Percentiles rank a stretch among this genome's conserved stretches.
Conservation (phyloP, 53 echinoderm and acorn worm genomes). For the Astropecten irregularis region DNA sequence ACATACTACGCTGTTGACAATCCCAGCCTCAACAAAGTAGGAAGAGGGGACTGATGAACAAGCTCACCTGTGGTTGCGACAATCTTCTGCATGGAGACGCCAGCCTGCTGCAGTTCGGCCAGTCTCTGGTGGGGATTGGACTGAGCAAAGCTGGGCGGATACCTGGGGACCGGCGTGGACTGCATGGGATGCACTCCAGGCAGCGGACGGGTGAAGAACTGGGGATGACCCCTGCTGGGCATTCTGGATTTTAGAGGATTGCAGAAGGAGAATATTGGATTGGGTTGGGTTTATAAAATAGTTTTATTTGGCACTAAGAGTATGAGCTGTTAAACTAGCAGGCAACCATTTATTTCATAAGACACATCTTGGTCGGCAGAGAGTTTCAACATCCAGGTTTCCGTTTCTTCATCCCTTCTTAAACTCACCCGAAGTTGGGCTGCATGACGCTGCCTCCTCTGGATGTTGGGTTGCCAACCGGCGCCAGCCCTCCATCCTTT, state of each 20-base stretch:
- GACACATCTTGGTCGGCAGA: too few species aligned
- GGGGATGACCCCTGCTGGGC: constrained; percentile 17
- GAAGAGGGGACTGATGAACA: too few species aligned
- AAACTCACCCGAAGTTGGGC: background rate
- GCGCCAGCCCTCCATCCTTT: constrained; percentile 9
- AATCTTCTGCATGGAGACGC: constrained; percentile 90
- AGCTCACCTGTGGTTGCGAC: constrained; percentile 90
- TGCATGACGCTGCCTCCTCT: background rate
- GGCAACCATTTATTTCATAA: too few species aligned
- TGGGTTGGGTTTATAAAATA: too few species aligned
- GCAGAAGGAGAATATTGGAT: too few species aligned
- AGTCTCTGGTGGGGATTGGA: constrained; percentile 42
- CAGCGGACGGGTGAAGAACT: constrained; percentile 64
- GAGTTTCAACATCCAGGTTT: too few species aligned
- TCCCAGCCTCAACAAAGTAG: too few species aligned
- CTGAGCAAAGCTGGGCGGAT: constrained; percentile 35
- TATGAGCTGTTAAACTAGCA: too few species aligned
- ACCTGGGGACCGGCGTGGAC: constrained; percentile 89
- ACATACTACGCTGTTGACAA: too few species aligned
- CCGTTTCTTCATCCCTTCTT: too few species aligned
- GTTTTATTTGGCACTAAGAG: too few species aligned
- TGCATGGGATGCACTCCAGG: constrained; percentile 86
- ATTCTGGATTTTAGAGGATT: background rate
- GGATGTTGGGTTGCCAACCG: background rate
- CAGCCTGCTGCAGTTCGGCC: constrained; percentile 62